Percentiles rank a stretch among this genome's conserved stretches.
These are phyloP conservation scores for Drosophila yakuba DNA, from an alignment of 1,140 invertebrate species.

Conservation along the genomic window DNA sequence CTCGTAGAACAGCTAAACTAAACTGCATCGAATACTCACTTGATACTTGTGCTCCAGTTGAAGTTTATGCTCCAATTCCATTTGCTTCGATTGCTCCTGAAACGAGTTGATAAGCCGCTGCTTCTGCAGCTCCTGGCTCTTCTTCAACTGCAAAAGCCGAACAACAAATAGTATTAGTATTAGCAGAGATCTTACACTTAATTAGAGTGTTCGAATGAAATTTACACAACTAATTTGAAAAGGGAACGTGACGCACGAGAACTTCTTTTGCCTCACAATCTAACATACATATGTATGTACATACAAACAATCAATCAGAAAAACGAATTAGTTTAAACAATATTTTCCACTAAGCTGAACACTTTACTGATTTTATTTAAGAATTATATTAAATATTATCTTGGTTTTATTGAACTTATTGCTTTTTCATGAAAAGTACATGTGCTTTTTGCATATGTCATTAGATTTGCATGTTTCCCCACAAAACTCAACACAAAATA, in stretches of 20 bases:
- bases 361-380: not conserved
- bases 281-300: not conserved
- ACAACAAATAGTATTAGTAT: not conserved
- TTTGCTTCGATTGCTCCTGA: conserved; percentile 94
- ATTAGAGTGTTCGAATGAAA: not conserved
- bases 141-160: conserved; percentile 89
- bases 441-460: not conserved
- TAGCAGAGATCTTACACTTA: not conserved
- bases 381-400: not conserved
- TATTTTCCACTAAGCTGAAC: not conserved
- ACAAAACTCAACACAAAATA: not conserved
- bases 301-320: conserved; percentile 1
- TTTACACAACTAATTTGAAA: not conserved
- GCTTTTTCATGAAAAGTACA: not conserved
- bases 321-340: not conserved
- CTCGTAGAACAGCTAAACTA: not conserved
- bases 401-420: not conserved
- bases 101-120: conserved; percentile 94
- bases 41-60: conserved; percentile 94
- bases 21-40: conserved; percentile 86
- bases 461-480: not conserved
- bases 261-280: not conserved
- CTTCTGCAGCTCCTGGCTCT: conserved; percentile 95
- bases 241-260: not conserved
- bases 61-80: conserved; percentile 94